phyloP scores from a whole-genome alignment of 2,888 invertebrate species.

The Drosophila subquinaria region DNA sequence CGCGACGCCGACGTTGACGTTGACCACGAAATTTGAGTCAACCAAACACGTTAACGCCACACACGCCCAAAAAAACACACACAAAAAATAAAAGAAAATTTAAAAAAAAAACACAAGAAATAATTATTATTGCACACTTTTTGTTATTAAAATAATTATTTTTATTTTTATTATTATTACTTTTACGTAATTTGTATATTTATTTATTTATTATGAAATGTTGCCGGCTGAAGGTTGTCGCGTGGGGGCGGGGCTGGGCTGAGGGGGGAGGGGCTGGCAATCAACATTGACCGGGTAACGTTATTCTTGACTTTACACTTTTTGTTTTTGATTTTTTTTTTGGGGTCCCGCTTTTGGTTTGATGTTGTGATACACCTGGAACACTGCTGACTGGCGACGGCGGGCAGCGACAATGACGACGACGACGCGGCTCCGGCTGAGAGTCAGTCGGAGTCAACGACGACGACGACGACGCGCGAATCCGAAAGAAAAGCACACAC shows the following conservation, averaged over 20 bases:
- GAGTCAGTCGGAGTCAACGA: slow-evolving; percentile 53
- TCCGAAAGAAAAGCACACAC: slow-evolving; percentile 51
- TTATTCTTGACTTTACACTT: background rate
- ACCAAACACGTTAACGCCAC: slow-evolving; percentile 54
- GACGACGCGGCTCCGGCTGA: slow-evolving; percentile 23
- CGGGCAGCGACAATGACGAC: slow-evolving; percentile 24
- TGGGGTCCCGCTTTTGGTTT: slow-evolving; percentile 37
- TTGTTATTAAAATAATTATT: background rate
- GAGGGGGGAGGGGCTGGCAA: background rate
- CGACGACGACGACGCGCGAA: slow-evolving; percentile 50
- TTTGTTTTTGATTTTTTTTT: slow-evolving; percentile 26
- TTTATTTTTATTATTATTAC: background rate
- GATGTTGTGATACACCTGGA: slow-evolving; percentile 56
- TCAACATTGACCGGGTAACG: slow-evolving; percentile 33
- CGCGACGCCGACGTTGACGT: slow-evolving; percentile 28
- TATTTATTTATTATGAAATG: slow-evolving; percentile 46
- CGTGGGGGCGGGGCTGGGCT: background rate
- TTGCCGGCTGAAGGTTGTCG: slow-evolving; percentile 6
- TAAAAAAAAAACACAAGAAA: slow-evolving; percentile 10
- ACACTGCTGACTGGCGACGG: slow-evolving; percentile 53
- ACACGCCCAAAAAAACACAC: slow-evolving; percentile 28
- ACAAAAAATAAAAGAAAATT: slow-evolving; percentile 5
- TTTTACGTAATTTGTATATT: slow-evolving; percentile 47
- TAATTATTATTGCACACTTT: background rate
- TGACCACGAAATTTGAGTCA: slow-evolving; percentile 68